Conservation (phyloP, 2,888 invertebrate species). For the Ctenicera cuprea region DNA sequence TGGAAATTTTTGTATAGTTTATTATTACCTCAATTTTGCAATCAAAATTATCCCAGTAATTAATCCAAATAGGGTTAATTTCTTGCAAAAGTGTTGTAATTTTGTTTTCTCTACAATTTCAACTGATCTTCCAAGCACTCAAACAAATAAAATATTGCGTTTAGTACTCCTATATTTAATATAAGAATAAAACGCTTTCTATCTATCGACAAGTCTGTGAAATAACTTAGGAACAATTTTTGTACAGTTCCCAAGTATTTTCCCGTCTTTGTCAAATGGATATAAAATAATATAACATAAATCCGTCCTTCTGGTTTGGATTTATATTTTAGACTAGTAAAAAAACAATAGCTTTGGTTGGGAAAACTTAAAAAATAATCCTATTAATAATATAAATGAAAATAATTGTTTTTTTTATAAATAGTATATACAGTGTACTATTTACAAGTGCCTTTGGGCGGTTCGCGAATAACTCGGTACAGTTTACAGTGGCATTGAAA, state of each 20-base stretch:
- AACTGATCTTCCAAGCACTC: conserved; percentile 37
- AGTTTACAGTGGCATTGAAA: conserved; percentile 70
- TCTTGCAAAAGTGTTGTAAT: too few species aligned
- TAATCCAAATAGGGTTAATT: conserved; percentile 1
- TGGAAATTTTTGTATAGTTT: too few species aligned
- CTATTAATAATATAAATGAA: conserved; percentile 50
- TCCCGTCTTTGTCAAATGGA: conserved; percentile 13
- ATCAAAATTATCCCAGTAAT: background rate
- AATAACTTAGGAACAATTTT: conserved; percentile 22
- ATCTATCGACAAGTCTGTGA: background rate
- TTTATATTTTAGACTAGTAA: conserved; percentile 66
- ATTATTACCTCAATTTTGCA: background rate
- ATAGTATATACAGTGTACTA: conserved; percentile 51
- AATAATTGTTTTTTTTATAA: conserved; percentile 36
- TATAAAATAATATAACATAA: background rate
- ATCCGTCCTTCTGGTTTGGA: conserved; percentile 6
- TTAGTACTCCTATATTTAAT: conserved; percentile 54
- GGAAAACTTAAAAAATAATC: conserved; percentile 54
- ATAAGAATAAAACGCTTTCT: conserved; percentile 44
- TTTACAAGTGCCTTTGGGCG: conserved; percentile 55
- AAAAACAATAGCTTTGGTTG: conserved; percentile 70
- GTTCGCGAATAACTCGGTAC: conserved; percentile 61
- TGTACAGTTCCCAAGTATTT: conserved; percentile 15
- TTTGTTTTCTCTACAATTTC: background rate
- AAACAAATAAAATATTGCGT: conserved; percentile 31